phyloP scores from a whole-genome alignment of 1,140 invertebrate species.

The Gryllus bimaculatus region DNA sequence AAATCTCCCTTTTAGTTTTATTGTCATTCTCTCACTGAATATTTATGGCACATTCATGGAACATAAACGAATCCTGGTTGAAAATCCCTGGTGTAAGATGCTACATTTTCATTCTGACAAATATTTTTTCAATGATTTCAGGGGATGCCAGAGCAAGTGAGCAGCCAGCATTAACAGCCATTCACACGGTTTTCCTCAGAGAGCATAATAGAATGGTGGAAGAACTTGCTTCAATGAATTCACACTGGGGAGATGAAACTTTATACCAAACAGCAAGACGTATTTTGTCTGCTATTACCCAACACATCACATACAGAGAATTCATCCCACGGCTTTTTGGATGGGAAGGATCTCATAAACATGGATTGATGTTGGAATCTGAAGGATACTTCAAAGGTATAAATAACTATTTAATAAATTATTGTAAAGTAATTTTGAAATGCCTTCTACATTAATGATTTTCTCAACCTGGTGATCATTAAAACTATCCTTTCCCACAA shows the following conservation, averaged over 20 bases:
- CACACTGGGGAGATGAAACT: slow-evolving; percentile 24
- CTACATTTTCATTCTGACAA: too few relatives aligned
- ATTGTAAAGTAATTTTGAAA: neutral
- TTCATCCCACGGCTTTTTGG: slow-evolving; percentile 47
- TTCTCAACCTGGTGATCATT: neutral
- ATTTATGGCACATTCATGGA: too few relatives aligned
- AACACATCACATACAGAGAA: slow-evolving; percentile 38
- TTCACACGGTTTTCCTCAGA: slow-evolving; percentile 41
- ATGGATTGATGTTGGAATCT: slow-evolving; percentile 38
- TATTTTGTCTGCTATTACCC: slow-evolving; percentile 40
- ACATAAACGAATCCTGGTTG: too few relatives aligned
- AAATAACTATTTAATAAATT: neutral
- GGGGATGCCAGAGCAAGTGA: slow-evolving; percentile 36
- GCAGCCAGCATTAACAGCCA: slow-evolving; percentile 37
- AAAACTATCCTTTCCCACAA: neutral
- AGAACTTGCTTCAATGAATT: slow-evolving; percentile 25
- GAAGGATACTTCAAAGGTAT: slow-evolving; percentile 43
- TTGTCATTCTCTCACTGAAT: too few relatives aligned
- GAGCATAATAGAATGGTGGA: slow-evolving; percentile 33
- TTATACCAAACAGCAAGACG: slow-evolving; percentile 26
- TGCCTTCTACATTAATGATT: neutral
- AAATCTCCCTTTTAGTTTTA: too few relatives aligned
- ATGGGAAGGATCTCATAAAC: slow-evolving; percentile 33
- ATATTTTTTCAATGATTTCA: slow-evolving; percentile 26
- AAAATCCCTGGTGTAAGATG: too few relatives aligned